Conservation (phyloP, 2,113 vertebrate species). For the Tupaia tana region DNA sequence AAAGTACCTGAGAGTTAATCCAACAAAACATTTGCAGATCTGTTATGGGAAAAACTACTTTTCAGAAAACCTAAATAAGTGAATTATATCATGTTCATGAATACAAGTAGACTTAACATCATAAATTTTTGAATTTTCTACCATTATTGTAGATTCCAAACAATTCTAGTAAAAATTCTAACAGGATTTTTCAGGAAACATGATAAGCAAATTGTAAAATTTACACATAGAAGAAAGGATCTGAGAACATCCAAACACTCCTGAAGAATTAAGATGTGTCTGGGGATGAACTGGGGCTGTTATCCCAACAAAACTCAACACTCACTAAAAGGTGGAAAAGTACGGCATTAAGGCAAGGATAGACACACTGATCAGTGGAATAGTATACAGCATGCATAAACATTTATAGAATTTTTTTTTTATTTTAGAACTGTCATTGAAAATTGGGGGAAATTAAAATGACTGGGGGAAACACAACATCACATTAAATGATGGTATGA, state of each 20-base stretch:
- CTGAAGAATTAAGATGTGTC: not conserved
- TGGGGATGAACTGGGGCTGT: not conserved
- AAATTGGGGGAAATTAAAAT: not conserved
- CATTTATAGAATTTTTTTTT: not conserved
- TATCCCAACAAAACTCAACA: not conserved
- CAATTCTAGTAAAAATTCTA: not conserved
- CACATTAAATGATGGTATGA: not conserved
- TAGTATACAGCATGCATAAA: not conserved
- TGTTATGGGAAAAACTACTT: not conserved
- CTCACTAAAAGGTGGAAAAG: not conserved
- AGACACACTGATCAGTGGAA: not conserved
- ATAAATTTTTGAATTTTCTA: not conserved
- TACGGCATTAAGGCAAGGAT: not conserved
- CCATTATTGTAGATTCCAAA: not conserved
- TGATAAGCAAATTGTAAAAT: slow-evolving; percentile 18
- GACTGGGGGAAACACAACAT: too few species aligned
- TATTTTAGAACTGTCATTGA: not conserved
- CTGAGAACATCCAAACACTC: not conserved
- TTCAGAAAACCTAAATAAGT: slow-evolving; percentile 15
- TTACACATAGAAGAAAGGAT: not conserved
- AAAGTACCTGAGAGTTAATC: not conserved
- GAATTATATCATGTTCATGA: not conserved
- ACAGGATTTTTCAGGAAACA: not conserved
- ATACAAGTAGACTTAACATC: not conserved
- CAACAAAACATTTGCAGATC: not conserved